Evolutionary conservation across 1,140 invertebrate species (phyloP).

Genomic region (Palaemon carinicauda): DNA sequence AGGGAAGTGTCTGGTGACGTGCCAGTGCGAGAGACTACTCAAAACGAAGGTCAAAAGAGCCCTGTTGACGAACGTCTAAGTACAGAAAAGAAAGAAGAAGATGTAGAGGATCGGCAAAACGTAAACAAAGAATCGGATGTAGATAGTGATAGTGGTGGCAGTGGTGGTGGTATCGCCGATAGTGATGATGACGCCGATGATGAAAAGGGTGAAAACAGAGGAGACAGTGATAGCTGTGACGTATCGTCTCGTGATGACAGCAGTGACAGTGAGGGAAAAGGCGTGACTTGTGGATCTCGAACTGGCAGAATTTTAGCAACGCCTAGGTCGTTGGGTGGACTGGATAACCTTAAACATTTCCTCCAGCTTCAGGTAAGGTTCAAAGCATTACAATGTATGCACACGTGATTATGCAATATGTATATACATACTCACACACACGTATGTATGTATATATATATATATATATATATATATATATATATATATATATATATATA

Average conservation of each 20-base stretch:
- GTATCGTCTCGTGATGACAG: too few species aligned
- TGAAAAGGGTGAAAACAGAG: too few species aligned
- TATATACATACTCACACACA: background rate
- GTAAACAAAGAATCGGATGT: too few species aligned
- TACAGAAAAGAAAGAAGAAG: background rate
- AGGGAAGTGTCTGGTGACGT: too few species aligned
- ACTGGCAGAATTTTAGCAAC: background rate
- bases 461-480: background rate
- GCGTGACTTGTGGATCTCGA: background rate
- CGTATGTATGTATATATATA: background rate
- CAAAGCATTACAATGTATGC: background rate
- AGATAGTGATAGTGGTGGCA: too few species aligned
- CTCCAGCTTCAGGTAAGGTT: background rate
- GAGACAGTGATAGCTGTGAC: too few species aligned
- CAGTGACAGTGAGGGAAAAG: background rate
- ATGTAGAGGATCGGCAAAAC: too few species aligned
- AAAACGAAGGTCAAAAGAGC: background rate
- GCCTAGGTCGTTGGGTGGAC: background rate
- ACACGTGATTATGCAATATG: background rate
- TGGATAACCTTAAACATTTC: background rate
- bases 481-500: background rate
- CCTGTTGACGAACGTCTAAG: background rate
- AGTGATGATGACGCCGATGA: too few species aligned
- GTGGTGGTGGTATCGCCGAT: too few species aligned
- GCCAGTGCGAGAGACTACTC: too few species aligned